phyloP scores from a whole-genome alignment of 2,888 invertebrate species.

The Sarcophaga caerulescens region DNA sequence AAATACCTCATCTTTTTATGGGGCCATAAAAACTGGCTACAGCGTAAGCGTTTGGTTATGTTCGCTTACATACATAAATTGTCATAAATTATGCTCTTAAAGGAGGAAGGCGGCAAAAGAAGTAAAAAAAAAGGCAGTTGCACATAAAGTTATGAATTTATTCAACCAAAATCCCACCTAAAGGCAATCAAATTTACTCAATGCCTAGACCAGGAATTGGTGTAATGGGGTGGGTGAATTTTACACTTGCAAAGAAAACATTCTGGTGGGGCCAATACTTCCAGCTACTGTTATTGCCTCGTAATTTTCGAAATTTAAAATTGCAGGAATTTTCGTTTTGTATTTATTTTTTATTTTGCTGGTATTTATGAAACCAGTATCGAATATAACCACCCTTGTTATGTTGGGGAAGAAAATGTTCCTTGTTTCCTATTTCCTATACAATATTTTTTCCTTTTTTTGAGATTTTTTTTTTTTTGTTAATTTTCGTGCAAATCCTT shows the following conservation, averaged over 20 bases:
- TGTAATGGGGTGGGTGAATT: not conserved
- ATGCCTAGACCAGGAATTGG: constrained; percentile 26
- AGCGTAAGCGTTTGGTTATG: constrained; percentile 7
- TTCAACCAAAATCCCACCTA: constrained; percentile 62
- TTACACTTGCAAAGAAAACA: not conserved
- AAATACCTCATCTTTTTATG: not conserved
- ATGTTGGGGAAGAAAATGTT: not conserved
- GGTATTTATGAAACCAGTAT: constrained; percentile 25
- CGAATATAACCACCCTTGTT: constrained; percentile 7
- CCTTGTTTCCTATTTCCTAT: constrained; percentile 17
- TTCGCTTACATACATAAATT: constrained; percentile 46
- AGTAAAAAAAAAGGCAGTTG: not conserved
- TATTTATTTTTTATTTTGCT: not conserved
- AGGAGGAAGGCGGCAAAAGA: constrained; percentile 7
- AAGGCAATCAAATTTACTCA: constrained; percentile 52
- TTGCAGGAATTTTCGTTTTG: not conserved
- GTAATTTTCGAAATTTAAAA: constrained; percentile 50
- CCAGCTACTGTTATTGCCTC: constrained; percentile 14
- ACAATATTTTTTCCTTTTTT: not conserved
- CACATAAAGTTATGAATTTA: constrained; percentile 65
- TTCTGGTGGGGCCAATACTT: constrained; percentile 42
- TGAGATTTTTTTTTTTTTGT: constrained; percentile 48
- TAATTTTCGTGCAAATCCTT: constrained; percentile 66
- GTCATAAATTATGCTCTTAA: constrained; percentile 67
- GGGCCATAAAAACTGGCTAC: constrained; percentile 39